Evolutionary conservation across 2,797 vertebrate genomes (phyloP), one percentile per base, ranked within the genome.

Genomic region (Aulostomus chinensis): DNA sequence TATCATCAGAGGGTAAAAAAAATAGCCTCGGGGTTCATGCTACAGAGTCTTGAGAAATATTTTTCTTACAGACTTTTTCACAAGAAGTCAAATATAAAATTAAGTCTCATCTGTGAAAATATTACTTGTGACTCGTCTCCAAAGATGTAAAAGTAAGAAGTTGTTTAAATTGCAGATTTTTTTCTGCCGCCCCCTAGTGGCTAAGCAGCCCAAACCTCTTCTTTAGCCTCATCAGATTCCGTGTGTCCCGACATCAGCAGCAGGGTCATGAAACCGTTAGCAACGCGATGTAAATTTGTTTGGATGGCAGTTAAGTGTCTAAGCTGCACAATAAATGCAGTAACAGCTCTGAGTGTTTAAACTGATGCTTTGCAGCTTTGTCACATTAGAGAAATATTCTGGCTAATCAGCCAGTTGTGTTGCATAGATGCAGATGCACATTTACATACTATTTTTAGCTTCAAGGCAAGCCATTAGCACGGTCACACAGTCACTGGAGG

Each of bases 401-500:
- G 46, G 52, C 16, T 56, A 58, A 66, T 73, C 56, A 50, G 17
- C 30, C 24, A 1, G 33, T 17, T 53, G 32, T 46, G 47, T 51
- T 49, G 45, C 58, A 41, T 45, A 24, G 38, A 42, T 17, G 41
- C 34, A 9, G 28, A 12, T 8, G 4, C 22, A 33, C 18, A 66
- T 56, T 39, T 15, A 21, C 33, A 8, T 14, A 9, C 36, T 70
- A 58, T 61, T 72, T 68, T 65, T 48, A 60, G 56, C 41, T 38
- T 5, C 0, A 1, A 11, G 26, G 33, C 9, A 9, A 47, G 39
- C 68, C 13, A 11, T 68, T 51, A 73, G 49, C 2, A 20, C 38
- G 59, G 62, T 62, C 65, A 49, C 47, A 41, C 35, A 49, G 45
- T 74, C 62, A 14, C 46, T 9, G 50, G 49, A 64, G 70, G 39